phyloP scores from a whole-genome alignment of 2,797 vertebrate genomes.

The Pipistrellus pygmaeus region DNA sequence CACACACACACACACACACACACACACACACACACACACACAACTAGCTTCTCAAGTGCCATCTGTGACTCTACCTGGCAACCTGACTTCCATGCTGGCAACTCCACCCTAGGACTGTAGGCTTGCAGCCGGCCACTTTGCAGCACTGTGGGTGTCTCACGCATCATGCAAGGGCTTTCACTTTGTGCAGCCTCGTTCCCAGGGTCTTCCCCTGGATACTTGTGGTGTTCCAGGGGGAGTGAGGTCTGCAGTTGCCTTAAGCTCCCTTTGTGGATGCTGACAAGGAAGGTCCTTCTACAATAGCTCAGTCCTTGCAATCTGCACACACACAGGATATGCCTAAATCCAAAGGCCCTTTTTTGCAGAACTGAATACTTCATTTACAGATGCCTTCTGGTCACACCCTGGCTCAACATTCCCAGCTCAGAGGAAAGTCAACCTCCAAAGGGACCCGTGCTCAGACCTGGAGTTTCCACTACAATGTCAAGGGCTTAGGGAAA shows the following conservation, averaged over 20 bases:
- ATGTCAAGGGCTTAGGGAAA: background rate
- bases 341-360: background rate
- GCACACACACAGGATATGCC: background rate
- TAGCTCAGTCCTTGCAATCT: background rate
- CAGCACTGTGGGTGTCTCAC: background rate
- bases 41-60: background rate
- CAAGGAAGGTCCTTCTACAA: background rate
- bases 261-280: background rate
- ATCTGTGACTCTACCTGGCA: slow-evolving; percentile 7
- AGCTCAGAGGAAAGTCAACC: background rate
- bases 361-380: background rate
- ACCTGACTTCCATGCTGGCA: slow-evolving; percentile 18
- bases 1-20: background rate
- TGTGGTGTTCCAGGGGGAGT: background rate
- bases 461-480: background rate
- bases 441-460: background rate
- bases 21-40: background rate
- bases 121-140: background rate
- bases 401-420: background rate
- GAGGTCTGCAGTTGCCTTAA: background rate
- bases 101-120: background rate
- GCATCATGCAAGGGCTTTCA: background rate
- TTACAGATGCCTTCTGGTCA: background rate
- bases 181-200: background rate
- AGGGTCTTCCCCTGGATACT: background rate